Evolutionary conservation across 2,113 vertebrate genomes (phyloP), one percentile per base, ranked within the genome.

Genomic region (Ageneiosus marmoratus): DNA sequence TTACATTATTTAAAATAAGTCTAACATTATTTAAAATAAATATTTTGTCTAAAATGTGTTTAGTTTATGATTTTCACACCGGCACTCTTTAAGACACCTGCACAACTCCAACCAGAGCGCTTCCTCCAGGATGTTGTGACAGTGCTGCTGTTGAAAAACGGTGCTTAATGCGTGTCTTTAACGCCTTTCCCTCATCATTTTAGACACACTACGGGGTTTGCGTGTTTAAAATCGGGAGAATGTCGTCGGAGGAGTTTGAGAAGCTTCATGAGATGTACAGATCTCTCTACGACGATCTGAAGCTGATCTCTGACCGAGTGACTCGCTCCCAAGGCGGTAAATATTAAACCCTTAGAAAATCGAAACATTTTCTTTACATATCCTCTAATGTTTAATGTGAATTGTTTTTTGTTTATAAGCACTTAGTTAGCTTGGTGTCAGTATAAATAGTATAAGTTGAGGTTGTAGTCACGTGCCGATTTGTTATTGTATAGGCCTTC

Each of bases 181-280:
- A 5, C 46, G 3, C 16, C 3, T 74, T 4, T 10, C 51, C 5
- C 51, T 60, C n/a, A 1, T 37, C 1, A 8, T 27, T 46, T 65
- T 4, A 9, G 48, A 20, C 16, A 5, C 22, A 2, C 6, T 65
- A 2, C 20, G 16, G 46, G 10, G 3, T 32, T 67, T 8, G 16
- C 44, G 9, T 2, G 15, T 16, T 16, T 41, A 5, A 32, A 56
- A 2, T 0, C n/a, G 0, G 0, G 15, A 85, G 62, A 85, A 96
- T 90, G 95, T 97, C 97, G 34, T 97, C 96, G 0, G 97, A 97
- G 88, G 96, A 97, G 84, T 94, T 96, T 80, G 96, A 99, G 92
- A 97, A 97, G 89, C 88, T 98, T 72, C 95, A 97, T 29, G 97
- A 98, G 78, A 95, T 97, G 50, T 98, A 95, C 90, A 92, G 82